Evolutionary conservation across 2,888 invertebrate species (phyloP).

Genomic region (Brenthis daphne): DNA sequence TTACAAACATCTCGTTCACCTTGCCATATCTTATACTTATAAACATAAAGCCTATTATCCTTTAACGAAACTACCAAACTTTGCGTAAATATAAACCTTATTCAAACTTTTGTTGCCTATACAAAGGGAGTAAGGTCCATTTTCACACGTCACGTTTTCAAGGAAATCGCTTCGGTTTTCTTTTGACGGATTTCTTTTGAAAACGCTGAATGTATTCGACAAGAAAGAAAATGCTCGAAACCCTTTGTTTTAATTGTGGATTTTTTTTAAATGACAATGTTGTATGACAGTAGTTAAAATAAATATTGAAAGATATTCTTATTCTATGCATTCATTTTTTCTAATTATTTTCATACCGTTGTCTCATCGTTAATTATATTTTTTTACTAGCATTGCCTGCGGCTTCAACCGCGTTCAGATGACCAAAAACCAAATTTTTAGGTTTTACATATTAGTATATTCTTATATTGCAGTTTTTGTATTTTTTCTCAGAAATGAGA

Average conservation of each 20-base stretch:
- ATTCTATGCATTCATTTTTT: constrained; percentile 6
- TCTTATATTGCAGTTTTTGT: too few species aligned
- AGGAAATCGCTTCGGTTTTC: constrained; percentile 49
- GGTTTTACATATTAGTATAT: too few species aligned
- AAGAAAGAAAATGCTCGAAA: constrained; percentile 46
- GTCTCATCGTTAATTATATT: background rate
- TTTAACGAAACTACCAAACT: constrained; percentile 30
- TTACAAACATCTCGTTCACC: constrained; percentile 41
- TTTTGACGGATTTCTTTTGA: constrained; percentile 56
- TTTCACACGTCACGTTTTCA: constrained; percentile 29
- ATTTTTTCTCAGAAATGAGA: too few species aligned
- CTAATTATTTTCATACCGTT: background rate
- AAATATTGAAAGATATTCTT: background rate
- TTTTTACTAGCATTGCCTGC: too few species aligned
- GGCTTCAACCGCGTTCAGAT: too few species aligned
- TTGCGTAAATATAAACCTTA: constrained; percentile 41
- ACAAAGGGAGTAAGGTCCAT: constrained; percentile 32
- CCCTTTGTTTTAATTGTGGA: constrained; percentile 41
- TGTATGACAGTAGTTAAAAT: constrained; percentile 18
- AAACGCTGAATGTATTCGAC: constrained; percentile 49
- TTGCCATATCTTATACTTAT: constrained; percentile 41
- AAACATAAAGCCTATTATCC: constrained; percentile 49
- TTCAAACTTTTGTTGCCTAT: constrained; percentile 30
- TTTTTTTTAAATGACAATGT: constrained; percentile 27
- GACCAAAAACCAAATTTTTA: too few species aligned